A percentile compares a stretch with the other conserved stretches of the same genome.
phyloP scores from a whole-genome alignment of 2,888 invertebrate species.

The Alcis repandata region DNA sequence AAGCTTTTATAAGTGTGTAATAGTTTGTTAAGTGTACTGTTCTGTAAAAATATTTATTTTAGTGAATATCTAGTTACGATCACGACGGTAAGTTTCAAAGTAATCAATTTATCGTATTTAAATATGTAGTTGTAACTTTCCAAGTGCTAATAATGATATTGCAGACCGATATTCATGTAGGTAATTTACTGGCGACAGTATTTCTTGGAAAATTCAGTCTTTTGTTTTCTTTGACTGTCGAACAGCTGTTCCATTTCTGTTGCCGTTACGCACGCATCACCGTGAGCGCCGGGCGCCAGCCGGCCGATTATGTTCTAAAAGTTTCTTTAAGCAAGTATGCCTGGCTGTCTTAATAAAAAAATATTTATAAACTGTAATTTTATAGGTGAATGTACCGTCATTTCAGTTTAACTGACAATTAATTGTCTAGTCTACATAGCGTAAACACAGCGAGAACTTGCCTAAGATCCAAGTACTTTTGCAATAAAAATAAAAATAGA shows the following conservation, averaged over 20 bases:
- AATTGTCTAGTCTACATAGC: too few species aligned
- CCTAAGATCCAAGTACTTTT: too few species aligned
- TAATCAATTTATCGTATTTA: background rate
- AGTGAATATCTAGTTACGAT: conserved; percentile 60
- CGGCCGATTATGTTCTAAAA: too few species aligned
- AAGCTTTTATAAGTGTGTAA: conserved; percentile 61
- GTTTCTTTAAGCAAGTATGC: too few species aligned
- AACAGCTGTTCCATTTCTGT: conserved; percentile 26
- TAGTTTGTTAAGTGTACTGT: conserved; percentile 51
- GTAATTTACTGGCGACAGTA: background rate
- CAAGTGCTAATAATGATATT: background rate
- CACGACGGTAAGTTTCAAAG: conserved; percentile 70
- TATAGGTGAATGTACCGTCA: too few species aligned
- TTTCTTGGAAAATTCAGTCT: background rate
- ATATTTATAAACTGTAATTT: too few species aligned
- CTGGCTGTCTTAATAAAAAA: too few species aligned
- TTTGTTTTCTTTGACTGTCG: background rate
- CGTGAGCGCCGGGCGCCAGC: too few species aligned
- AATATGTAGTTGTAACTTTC: conserved; percentile 14
- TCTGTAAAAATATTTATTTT: conserved; percentile 64
- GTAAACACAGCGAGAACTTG: too few species aligned
- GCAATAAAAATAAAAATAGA: background rate
- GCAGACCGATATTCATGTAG: background rate
- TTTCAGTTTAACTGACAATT: too few species aligned
- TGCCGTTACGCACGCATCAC: background rate